Evolutionary conservation across 2,113 vertebrate genomes (phyloP).

Genomic region (Microcebus ravelobensis): DNA sequence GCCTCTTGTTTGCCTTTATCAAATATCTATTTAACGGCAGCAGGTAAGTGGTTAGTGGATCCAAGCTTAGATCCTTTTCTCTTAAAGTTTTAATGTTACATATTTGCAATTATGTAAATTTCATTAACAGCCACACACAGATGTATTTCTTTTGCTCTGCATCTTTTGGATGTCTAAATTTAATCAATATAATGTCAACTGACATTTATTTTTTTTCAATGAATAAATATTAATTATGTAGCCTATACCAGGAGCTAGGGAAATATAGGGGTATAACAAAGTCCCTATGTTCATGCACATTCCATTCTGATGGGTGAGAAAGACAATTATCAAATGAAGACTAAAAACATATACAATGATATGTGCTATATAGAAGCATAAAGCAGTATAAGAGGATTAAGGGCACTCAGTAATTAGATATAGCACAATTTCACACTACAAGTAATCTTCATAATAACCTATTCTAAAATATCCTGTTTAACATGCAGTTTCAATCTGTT

Average conservation of each 20-base stretch:
- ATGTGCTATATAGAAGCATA: neutral
- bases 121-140: neutral
- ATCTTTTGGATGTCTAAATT: neutral
- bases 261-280: neutral
- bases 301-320: neutral
- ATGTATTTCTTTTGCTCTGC: neutral
- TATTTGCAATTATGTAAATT: neutral
- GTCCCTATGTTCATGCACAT: neutral
- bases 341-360: neutral
- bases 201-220: neutral
- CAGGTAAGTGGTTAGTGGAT: neutral
- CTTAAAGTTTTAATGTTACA: neutral
- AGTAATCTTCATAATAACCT: neutral
- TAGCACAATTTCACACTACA: neutral
- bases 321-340: neutral
- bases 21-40: neutral
- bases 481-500: conserved; percentile 14
- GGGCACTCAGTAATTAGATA: neutral
- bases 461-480: conserved; percentile 11
- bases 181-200: neutral
- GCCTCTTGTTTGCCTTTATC: neutral
- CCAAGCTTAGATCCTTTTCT: neutral
- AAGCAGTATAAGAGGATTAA: neutral
- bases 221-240: neutral
- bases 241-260: neutral